Base-by-base conservation (phyloP, 1,140 invertebrate genomes). In the Bombus fervidus region DNA sequence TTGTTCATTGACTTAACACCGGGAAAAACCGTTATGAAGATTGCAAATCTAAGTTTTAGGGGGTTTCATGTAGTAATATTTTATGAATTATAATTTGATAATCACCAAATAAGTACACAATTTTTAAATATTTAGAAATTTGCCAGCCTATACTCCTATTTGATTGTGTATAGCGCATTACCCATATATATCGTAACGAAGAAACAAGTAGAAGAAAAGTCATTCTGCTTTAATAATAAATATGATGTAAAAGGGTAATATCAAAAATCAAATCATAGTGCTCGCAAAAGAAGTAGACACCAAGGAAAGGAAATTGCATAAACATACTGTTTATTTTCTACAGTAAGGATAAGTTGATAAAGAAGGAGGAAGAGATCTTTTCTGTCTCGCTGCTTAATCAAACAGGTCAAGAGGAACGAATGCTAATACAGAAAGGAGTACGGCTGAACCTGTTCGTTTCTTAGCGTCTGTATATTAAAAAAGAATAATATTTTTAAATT, bases 201-300 rank as follows among this genome's bases (percentile, higher is more conserved):
- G 47, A 53, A 53, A 22, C 12, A 22, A 25, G 22, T 18, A 43
- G 13, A 31, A 73, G 15, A 47, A 22, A 83, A 28, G 22, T 79
- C 5, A 22, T 34, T 37, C 9, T 37, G 57, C 43, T 77, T 76
- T 59, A 64, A 37, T 18, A 43, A 71, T 57, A 72, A 85, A 34
- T 73, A 77, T 53, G 6, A 66, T 12, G 4, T 53, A 80, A 31
- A 66, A 53, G 69, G 25, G 80, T 89, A 86, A 88, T 88, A 76
- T 86, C 31, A 37, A 68, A 77, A 68, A 89, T 78, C 77, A 83
- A 83, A 84, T 77, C 43, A 37, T 31, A 22, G 59, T 15, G 22
- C 22, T 82, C 22, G 59, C 15, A 47, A 39, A 64, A 43, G 57
- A 41, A n/a, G 59, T 37, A 75, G 18, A 47, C 22, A 68, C 62